phyloP scores from a whole-genome alignment of 2,797 vertebrate genomes.

The Adelosebastes latens region DNA sequence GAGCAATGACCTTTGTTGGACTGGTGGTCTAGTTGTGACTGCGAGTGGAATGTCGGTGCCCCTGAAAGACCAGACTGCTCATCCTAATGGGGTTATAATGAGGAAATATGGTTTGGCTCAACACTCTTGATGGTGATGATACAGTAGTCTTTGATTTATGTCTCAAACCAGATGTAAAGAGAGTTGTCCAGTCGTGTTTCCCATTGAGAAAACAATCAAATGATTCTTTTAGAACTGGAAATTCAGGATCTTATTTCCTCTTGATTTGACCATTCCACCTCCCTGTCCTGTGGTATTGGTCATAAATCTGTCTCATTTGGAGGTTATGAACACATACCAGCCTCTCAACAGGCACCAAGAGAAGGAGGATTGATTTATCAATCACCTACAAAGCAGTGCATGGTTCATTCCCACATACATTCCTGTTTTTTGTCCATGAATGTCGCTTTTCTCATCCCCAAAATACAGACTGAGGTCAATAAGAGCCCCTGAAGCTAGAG shows the following conservation, averaged over 20 bases:
- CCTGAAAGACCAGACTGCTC: constrained; percentile 58
- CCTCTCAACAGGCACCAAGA: constrained; percentile 31
- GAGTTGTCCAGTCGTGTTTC: background rate
- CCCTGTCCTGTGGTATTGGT: constrained; percentile 1
- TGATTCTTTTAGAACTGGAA: background rate
- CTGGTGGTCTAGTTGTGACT: constrained; percentile 66
- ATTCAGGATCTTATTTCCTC: constrained; percentile 4
- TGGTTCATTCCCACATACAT: constrained; percentile 2
- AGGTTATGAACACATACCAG: constrained; percentile 38
- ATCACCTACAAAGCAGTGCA: constrained; percentile 34
- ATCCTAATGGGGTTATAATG: constrained; percentile 64
- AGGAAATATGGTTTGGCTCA: constrained; percentile 40
- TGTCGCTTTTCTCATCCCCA: background rate
- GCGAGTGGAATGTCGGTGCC: constrained; percentile 67
- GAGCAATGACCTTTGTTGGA: constrained; percentile 70
- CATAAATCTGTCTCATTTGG: constrained; percentile 40
- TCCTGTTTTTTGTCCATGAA: background rate
- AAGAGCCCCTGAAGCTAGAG: background rate
- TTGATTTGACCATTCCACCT: constrained; percentile 10
- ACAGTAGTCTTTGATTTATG: constrained; percentile 11
- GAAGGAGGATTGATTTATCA: constrained; percentile 55
- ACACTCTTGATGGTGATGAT: constrained; percentile 23
- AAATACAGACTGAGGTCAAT: background rate
- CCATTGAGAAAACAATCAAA: background rate
- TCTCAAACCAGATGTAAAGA: constrained; percentile 14